Evolutionary conservation across 2,888 invertebrate species (phyloP).

Genomic region (Plutella xylostella): DNA sequence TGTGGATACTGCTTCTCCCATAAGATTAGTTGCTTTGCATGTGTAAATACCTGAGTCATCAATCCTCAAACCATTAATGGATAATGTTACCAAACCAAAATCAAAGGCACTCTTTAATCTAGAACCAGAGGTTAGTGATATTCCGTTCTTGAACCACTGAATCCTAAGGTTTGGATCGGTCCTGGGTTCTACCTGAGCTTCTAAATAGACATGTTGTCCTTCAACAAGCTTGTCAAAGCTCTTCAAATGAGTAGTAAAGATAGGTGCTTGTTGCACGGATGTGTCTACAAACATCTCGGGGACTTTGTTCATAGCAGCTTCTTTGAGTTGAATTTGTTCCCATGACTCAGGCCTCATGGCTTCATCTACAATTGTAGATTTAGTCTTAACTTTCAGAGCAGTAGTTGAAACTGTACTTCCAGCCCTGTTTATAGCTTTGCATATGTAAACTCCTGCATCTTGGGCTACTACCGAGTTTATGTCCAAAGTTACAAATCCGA

Average conservation of each 20-base stretch:
- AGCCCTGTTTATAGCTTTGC: slow-evolving; percentile 92
- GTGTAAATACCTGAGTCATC: slow-evolving; percentile 97
- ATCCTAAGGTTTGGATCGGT: slow-evolving; percentile 88
- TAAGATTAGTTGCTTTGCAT: slow-evolving; percentile 92
- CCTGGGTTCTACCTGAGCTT: slow-evolving; percentile 92
- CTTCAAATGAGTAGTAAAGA: slow-evolving; percentile 93
- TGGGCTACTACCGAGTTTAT: slow-evolving; percentile 88
- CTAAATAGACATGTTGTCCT: slow-evolving; percentile 87
- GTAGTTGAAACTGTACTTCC: slow-evolving; percentile 96
- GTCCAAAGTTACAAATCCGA: slow-evolving; percentile 93
- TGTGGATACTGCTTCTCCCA: slow-evolving; percentile 95
- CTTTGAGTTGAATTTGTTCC: slow-evolving; percentile 91
- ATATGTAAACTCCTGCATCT: slow-evolving; percentile 94
- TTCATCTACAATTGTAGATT: slow-evolving; percentile 84
- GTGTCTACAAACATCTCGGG: slow-evolving; percentile 90
- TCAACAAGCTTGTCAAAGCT: slow-evolving; percentile 86
- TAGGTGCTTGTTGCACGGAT: slow-evolving; percentile 90
- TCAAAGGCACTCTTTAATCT: slow-evolving; percentile 95
- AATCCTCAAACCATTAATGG: slow-evolving; percentile 86
- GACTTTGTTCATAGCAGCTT: slow-evolving; percentile 91
- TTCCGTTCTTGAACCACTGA: slow-evolving; percentile 95
- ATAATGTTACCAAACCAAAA: slow-evolving; percentile 94
- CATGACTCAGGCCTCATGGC: slow-evolving; percentile 91
- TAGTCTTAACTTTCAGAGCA: slow-evolving; percentile 87
- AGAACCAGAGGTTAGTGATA: slow-evolving; percentile 86